phyloP scores from a whole-genome alignment of 2,113 vertebrate species.

The Macaca nemestrina region DNA sequence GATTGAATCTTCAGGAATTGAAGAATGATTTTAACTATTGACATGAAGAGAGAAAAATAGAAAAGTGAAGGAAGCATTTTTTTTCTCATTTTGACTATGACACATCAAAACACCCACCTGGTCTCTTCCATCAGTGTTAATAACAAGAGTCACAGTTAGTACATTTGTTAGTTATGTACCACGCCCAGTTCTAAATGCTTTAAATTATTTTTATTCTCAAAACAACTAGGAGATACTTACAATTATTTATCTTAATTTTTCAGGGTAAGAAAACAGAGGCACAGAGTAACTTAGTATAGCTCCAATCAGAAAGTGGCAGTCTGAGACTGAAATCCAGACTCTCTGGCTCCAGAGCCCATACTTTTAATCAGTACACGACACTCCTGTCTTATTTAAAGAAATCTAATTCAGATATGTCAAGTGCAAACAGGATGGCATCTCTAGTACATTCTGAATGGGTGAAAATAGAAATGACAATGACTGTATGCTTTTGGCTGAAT shows the following conservation, averaged over 20 bases:
- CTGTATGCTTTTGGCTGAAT: neutral
- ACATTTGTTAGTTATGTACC: neutral
- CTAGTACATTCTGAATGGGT: neutral
- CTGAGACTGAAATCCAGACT: neutral
- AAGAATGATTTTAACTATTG: neutral
- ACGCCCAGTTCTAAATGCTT: neutral
- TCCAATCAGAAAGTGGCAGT: neutral
- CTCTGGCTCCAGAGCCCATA: neutral
- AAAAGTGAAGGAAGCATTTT: neutral
- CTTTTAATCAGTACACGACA: neutral
- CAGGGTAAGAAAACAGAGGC: neutral
- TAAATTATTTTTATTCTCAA: neutral
- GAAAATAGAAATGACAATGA: neutral
- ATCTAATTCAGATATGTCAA: neutral
- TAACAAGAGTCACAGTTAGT: neutral
- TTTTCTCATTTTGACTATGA: neutral
- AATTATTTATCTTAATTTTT: constrained; percentile 20
- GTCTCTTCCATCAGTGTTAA: neutral
- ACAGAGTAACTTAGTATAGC: neutral
- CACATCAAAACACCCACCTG: neutral
- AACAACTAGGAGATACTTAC: neutral
- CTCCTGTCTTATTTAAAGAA: neutral
- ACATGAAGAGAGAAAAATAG: neutral
- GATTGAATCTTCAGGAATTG: neutral
- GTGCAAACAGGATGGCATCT: neutral